Percentiles rank a stretch among this genome's conserved stretches.
These are phyloP conservation scores for Uromys caudimaculatus DNA, from an alignment of 2,797 vertebrate species.

Conservation along the genomic window DNA sequence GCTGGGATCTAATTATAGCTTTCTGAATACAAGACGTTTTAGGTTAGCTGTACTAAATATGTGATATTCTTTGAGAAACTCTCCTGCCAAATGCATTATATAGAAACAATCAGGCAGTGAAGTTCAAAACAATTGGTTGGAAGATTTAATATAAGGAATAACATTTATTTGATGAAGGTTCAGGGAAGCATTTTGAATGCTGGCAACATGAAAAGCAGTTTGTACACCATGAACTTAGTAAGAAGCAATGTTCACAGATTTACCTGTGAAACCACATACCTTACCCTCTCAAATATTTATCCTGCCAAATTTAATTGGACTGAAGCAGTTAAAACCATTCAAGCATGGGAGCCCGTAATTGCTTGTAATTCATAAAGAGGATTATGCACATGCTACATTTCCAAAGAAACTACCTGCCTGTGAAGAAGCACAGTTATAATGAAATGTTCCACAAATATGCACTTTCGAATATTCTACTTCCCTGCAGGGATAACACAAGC, in stretches of 20 bases:
- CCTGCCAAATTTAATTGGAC: constrained; percentile 82
- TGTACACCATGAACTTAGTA: constrained; percentile 60
- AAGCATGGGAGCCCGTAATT: constrained; percentile 75
- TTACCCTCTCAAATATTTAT: constrained; percentile 69
- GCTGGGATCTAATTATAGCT: constrained; percentile 27
- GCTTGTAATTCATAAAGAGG: constrained; percentile 74
- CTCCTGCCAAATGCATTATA: constrained; percentile 57
- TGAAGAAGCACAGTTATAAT: constrained; percentile 57
- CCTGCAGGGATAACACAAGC: constrained; percentile 23
- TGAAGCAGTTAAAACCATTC: constrained; percentile 79
- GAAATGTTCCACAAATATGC: constrained; percentile 51
- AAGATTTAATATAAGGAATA: constrained; percentile 67
- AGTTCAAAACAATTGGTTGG: constrained; percentile 14
- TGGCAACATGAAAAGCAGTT: constrained; percentile 58
- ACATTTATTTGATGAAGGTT: constrained; percentile 4
- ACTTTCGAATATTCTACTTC: constrained; percentile 54
- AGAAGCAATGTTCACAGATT: constrained; percentile 69
- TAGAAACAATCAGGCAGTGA: constrained; percentile 60
- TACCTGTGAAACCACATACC: constrained; percentile 56
- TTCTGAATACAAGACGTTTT: constrained; percentile 56
- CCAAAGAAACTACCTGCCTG: constrained; percentile 51
- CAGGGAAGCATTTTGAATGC: constrained; percentile 64
- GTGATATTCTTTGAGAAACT: constrained; percentile 64
- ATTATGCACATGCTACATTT: constrained; percentile 51
- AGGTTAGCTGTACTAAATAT: constrained; percentile 58